Evolutionary conservation across 2,888 invertebrate genomes (phyloP).

Genomic region (Halocaridina rubra): DNA sequence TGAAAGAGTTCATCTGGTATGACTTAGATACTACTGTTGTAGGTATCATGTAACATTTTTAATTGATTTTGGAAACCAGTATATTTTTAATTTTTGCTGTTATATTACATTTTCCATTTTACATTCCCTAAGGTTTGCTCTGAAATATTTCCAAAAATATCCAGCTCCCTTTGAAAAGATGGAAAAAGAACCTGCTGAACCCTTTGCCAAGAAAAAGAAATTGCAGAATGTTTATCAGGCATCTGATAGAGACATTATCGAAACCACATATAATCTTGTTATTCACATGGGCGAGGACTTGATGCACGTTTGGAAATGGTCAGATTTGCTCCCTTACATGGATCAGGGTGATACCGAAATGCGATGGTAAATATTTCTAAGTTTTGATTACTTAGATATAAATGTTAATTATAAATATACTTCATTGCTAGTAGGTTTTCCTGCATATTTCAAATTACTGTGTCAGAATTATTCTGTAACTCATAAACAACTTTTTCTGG

Average conservation of each 20-base stretch:
- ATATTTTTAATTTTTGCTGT: too few species aligned
- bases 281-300: conserved; percentile 16
- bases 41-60: too few species aligned
- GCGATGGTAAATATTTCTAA: conserved; percentile 1
- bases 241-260: conserved; percentile 12
- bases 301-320: conserved; percentile 35
- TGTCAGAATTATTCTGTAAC: too few species aligned
- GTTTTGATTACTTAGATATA: too few species aligned
- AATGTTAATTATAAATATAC: too few species aligned
- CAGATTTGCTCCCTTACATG: conserved; percentile 20
- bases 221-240: not conserved
- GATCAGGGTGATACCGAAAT: conserved; percentile 20
- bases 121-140: conserved; percentile 44
- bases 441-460: too few species aligned
- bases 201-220: conserved; percentile 10
- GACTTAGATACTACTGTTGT: too few species aligned
- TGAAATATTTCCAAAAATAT: conserved; percentile 39
- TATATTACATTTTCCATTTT: too few species aligned
- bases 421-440: too few species aligned
- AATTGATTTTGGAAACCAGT: too few species aligned
- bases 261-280: conserved; percentile 20
- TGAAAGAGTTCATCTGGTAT: too few species aligned
- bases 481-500: too few species aligned
- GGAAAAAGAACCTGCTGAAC: not conserved
- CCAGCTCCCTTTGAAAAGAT: conserved; percentile 28